Evolutionary conservation across 2,113 vertebrate genomes (phyloP).

Genomic region (Petaurus breviceps): DNA sequence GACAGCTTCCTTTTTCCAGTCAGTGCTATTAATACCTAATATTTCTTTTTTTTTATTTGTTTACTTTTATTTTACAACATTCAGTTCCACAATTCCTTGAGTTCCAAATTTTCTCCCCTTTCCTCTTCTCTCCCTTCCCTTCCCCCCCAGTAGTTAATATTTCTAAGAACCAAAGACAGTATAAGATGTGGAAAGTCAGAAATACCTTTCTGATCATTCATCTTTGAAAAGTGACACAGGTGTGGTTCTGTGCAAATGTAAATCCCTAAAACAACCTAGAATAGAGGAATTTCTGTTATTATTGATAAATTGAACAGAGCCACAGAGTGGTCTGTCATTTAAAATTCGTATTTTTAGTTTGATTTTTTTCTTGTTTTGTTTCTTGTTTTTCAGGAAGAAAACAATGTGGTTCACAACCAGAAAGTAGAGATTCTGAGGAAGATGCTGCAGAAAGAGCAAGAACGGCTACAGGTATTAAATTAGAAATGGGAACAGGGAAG

Average conservation of each 20-base stretch:
- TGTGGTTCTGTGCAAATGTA: neutral
- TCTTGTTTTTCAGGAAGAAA: constrained; percentile 87
- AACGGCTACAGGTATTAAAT: constrained; percentile 89
- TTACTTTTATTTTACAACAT: too few relatives aligned
- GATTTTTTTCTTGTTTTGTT: constrained; percentile 9
- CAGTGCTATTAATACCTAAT: constrained; percentile 4
- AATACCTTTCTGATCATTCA: neutral
- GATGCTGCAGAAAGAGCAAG: constrained; percentile 91
- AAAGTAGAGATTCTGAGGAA: constrained; percentile 91
- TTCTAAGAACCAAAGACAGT: constrained; percentile 2
- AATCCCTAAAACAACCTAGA: neutral
- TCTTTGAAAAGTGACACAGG: neutral
- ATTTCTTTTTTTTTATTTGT: neutral
- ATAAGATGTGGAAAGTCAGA: constrained; percentile 43
- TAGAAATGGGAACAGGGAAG: constrained; percentile 29
- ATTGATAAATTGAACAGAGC: neutral
- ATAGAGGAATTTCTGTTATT: constrained; percentile 19
- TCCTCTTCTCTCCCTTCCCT: too few relatives aligned
- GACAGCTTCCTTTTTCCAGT: constrained; percentile 26
- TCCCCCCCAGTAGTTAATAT: neutral
- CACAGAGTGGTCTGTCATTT: neutral
- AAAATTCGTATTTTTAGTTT: constrained; percentile 31
- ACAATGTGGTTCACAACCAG: constrained; percentile 90
- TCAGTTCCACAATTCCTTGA: too few relatives aligned
- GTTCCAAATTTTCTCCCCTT: too few relatives aligned